phyloP scores from a whole-genome alignment of 2,797 vertebrate species.

The Myripristis murdjan region DNA sequence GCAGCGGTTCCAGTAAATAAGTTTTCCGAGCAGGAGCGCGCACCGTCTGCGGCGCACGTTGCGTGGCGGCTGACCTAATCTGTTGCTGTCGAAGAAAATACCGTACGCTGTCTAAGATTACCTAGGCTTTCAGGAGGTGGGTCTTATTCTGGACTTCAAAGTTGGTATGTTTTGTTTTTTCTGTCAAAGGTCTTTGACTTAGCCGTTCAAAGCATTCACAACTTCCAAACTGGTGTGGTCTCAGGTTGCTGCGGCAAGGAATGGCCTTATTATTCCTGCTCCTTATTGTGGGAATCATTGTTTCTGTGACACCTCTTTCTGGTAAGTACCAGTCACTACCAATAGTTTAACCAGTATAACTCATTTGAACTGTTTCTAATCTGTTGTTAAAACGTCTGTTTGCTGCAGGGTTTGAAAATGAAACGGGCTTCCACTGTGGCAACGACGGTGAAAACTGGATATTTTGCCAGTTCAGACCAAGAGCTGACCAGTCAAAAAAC shows the following conservation, averaged over 20 bases:
- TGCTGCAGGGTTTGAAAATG: background rate
- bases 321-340: constrained; percentile 28
- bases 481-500: constrained; percentile 1
- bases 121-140: constrained; percentile 29
- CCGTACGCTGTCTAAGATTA: too few relatives aligned
- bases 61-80: accelerated
- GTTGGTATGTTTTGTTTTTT: too few relatives aligned
- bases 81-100: background rate
- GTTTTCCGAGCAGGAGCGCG: too few relatives aligned
- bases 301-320: background rate
- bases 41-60: too few relatives aligned
- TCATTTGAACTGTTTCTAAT: background rate
- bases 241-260: background rate
- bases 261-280: constrained; percentile 15
- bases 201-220: too few relatives aligned
- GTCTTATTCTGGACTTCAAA: too few relatives aligned
- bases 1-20: too few relatives aligned
- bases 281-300: background rate
- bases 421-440: constrained; percentile 40
- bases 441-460: accelerated
- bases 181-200: accelerated
- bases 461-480: constrained; percentile 28
- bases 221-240: too few relatives aligned
- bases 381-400: background rate
- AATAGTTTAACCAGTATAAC: background rate